Percentiles rank a stretch among this genome's conserved stretches.
Conservation (phyloP, 2,888 invertebrate species). For the Agonopterix alstromeriana region DNA sequence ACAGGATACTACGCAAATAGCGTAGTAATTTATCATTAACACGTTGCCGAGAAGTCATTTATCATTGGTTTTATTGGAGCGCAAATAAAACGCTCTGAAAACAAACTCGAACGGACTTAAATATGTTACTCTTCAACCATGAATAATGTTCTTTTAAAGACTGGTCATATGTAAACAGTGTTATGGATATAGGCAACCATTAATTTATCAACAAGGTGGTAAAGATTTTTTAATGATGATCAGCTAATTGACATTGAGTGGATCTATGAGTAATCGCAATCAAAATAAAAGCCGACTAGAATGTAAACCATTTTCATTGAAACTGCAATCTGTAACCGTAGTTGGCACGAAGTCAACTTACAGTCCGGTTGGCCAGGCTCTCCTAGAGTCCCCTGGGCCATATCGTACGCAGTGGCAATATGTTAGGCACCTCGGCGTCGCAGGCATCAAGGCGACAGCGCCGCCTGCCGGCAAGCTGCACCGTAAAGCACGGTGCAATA, state of each 20-base stretch:
- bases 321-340: background rate
- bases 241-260: too few species aligned
- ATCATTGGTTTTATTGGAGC: constrained; percentile 20
- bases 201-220: too few species aligned
- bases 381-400: too few species aligned
- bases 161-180: too few species aligned
- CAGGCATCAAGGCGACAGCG: constrained; percentile 19
- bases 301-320: too few species aligned
- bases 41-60: constrained; percentile 24
- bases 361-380: background rate
- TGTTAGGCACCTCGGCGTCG: constrained; percentile 55
- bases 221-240: too few species aligned
- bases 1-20: constrained; percentile 17
- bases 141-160: too few species aligned
- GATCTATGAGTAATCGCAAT: too few species aligned
- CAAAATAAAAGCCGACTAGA: too few species aligned
- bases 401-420: constrained; percentile 36
- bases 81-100: background rate
- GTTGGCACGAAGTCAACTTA: background rate
- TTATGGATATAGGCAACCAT: too few species aligned
- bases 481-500: constrained; percentile 75
- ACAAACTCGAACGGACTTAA: background rate
- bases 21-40: constrained; percentile 14
- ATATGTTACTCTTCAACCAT: background rate
- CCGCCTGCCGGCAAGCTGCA: constrained; percentile 17